phyloP scores from a whole-genome alignment of 2,797 vertebrate species.

The Tiaroga cobitis region DNA sequence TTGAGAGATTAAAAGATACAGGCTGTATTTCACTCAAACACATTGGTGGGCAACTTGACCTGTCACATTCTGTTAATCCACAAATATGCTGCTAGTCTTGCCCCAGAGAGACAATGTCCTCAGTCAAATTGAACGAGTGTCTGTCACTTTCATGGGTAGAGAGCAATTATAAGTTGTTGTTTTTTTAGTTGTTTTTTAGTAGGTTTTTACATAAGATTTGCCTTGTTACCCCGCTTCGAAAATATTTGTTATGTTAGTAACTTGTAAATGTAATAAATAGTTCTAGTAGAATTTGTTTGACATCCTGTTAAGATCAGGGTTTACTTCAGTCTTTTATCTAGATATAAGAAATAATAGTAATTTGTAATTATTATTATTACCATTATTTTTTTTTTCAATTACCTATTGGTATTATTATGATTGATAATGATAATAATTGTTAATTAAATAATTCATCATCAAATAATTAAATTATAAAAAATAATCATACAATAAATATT shows the following conservation, averaged over 20 bases:
- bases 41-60: not conserved
- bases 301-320: too few species aligned
- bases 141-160: not conserved
- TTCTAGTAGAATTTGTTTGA: not conserved
- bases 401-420: too few species aligned
- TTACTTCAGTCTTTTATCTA: too few species aligned
- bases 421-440: too few species aligned
- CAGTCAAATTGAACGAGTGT: not conserved
- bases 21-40: not conserved
- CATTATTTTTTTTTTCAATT: too few species aligned
- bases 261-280: not conserved
- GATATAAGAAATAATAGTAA: too few species aligned
- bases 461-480: too few species aligned
- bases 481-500: not conserved
- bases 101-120: not conserved
- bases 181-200: too few species aligned
- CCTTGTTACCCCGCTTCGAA: not conserved
- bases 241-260: not conserved
- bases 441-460: too few species aligned
- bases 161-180: not conserved
- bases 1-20: not conserved
- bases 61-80: not conserved
- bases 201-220: not conserved
- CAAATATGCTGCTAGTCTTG: constrained; percentile 26
- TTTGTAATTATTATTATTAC: too few species aligned